These are phyloP conservation scores for Dysmachus trigonus DNA, from an alignment of 2,888 invertebrate species.

Conservation along the genomic window DNA sequence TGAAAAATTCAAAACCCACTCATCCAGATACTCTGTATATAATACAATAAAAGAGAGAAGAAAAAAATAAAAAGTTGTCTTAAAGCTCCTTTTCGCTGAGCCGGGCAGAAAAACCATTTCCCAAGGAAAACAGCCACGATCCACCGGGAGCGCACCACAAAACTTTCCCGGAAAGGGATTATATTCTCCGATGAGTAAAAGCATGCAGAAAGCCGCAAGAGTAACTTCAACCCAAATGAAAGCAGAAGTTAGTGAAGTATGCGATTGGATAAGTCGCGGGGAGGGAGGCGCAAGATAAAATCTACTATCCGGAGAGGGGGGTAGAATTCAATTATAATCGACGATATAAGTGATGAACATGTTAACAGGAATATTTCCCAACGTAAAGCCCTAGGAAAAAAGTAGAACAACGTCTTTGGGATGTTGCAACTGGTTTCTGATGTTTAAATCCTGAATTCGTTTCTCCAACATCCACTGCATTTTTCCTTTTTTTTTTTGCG, in stretches of 20 bases:
- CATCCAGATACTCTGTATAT: background rate
- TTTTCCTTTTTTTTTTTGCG: background rate
- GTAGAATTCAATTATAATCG: background rate
- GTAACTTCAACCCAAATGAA: background rate
- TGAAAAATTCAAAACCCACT: background rate
- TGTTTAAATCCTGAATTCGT: background rate
- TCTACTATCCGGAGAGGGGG: background rate
- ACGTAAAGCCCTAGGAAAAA: background rate
- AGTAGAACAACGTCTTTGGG: background rate
- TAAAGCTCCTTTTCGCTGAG: background rate
- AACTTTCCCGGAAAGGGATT: background rate
- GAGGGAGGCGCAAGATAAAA: background rate
- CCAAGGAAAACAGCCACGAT: background rate
- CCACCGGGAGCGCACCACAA: background rate
- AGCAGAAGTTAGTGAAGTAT: background rate
- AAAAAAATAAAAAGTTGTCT: background rate
- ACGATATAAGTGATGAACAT: background rate
- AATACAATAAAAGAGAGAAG: background rate
- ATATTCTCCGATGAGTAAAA: background rate
- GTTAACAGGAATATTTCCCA: background rate
- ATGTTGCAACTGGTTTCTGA: background rate
- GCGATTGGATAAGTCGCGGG: background rate
- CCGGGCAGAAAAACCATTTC: background rate
- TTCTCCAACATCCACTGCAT: background rate
- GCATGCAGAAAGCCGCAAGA: background rate